Percentiles rank a stretch among this genome's conserved stretches.
phyloP scores from a whole-genome alignment of 2,888 invertebrate species.

The Latrodectus elegans region DNA sequence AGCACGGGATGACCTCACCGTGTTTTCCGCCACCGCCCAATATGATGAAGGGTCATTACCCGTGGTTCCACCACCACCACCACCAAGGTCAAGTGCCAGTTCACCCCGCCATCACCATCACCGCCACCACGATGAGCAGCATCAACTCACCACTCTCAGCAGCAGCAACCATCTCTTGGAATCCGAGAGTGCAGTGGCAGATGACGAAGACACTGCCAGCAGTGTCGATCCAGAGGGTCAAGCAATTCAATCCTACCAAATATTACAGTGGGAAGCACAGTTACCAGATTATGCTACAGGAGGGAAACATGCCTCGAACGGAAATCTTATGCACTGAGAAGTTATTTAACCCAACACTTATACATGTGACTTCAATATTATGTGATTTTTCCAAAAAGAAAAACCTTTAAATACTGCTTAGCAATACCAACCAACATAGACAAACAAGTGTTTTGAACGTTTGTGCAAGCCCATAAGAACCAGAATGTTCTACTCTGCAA shows the following conservation, averaged over 20 bases:
- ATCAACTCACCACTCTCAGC: conserved; percentile 8
- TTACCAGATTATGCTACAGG: conserved; percentile 36
- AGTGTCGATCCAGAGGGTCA: conserved; percentile 50
- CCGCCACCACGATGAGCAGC: conserved; percentile 10
- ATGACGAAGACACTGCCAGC: conserved; percentile 55
- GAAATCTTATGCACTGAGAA: conserved; percentile 39
- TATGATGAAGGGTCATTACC: conserved; percentile 39
- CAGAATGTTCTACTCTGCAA: conserved; percentile 7
- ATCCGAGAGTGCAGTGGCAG: not conserved
- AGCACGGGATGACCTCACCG: conserved; percentile 62
- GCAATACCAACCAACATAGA: conserved; percentile 46
- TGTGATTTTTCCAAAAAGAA: conserved; percentile 32
- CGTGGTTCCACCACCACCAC: conserved; percentile 44
- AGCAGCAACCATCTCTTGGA: conserved; percentile 16
- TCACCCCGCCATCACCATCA: conserved; percentile 38
- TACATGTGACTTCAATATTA: conserved; percentile 30
- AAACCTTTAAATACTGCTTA: conserved; percentile 40
- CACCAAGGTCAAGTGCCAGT: conserved; percentile 49
- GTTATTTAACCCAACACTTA: conserved; percentile 8
- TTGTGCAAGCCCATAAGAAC: conserved; percentile 19
- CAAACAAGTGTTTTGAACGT: conserved; percentile 10
- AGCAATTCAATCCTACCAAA: conserved; percentile 57
- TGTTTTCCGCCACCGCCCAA: conserved; percentile 50
- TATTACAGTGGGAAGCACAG: conserved; percentile 51
- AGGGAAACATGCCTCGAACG: conserved; percentile 46